These are phyloP conservation scores for Pipa parva DNA, from an alignment of 2,113 vertebrate genomes.

Conservation along the genomic window DNA sequence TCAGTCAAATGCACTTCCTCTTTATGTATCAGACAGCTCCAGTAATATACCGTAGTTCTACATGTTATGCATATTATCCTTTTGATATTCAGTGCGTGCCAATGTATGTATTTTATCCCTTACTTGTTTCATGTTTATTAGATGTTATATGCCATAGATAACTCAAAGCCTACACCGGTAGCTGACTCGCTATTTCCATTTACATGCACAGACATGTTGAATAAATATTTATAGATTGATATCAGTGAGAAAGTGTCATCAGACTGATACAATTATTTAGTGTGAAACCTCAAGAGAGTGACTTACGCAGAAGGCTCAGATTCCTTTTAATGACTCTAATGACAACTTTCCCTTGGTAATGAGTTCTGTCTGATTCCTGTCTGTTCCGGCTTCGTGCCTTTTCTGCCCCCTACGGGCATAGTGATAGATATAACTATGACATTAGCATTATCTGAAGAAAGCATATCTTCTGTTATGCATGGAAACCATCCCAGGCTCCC, in stretches of 20 bases:
- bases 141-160: too few relatives aligned
- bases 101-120: too few relatives aligned
- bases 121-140: too few relatives aligned
- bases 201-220: not conserved
- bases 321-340: conserved; percentile 30
- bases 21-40: too few relatives aligned
- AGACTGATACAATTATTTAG: conserved; percentile 7
- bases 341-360: conserved; percentile 26
- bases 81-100: too few relatives aligned
- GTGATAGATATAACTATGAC: conserved; percentile 13
- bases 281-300: conserved; percentile 8
- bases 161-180: too few relatives aligned
- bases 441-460: conserved; percentile 40
- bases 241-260: not conserved
- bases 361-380: conserved; percentile 34
- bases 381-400: conserved; percentile 26
- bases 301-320: conserved; percentile 6
- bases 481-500: conserved; percentile 35
- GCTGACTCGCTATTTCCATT: not conserved
- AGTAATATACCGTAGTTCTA: too few relatives aligned
- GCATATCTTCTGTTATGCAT: conserved; percentile 31
- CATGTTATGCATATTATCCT: too few relatives aligned
- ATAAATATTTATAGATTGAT: not conserved
- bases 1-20: too few relatives aligned
- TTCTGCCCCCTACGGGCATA: conserved; percentile 32